A percentile compares a stretch with the other conserved stretches of the same genome.
Conservation (phyloP, 2,797 vertebrate genomes). For the Adrianichthys oophorus region DNA sequence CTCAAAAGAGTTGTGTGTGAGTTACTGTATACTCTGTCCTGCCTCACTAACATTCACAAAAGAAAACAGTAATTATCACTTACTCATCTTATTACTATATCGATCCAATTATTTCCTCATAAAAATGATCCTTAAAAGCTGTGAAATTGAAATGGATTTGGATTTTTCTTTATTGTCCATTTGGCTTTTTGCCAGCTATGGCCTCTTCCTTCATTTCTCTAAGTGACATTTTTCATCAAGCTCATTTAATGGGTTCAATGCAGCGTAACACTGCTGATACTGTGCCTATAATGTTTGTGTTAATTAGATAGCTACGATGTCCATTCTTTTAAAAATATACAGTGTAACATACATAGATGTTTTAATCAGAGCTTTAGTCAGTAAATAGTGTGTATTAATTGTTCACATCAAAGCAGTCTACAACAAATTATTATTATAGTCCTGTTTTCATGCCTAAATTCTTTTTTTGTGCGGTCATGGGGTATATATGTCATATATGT, state of each 20-base stretch:
- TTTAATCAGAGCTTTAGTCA: too few relatives aligned
- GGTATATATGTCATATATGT: too few relatives aligned
- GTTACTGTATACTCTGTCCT: conserved; percentile 15
- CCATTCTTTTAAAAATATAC: background rate
- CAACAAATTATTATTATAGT: too few relatives aligned
- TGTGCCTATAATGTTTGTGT: conserved; percentile 21
- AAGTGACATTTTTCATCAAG: conserved; percentile 30
- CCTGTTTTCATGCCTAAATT: too few relatives aligned
- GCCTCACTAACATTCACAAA: too few relatives aligned
- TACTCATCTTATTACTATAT: too few relatives aligned
- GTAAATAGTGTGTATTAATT: too few relatives aligned
- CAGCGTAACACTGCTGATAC: background rate
- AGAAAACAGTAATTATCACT: too few relatives aligned
- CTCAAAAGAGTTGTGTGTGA: conserved; percentile 8
- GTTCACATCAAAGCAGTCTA: too few relatives aligned
- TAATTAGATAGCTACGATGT: conserved; percentile 9
- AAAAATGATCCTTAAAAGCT: conserved; percentile 22
- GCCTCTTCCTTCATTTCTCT: conserved; percentile 15
- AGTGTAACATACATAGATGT: too few relatives aligned
- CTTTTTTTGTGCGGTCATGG: background rate
- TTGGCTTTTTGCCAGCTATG: conserved; percentile 19
- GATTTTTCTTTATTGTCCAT: conserved; percentile 21
- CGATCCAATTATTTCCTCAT: conserved; percentile 8
- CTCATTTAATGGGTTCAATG: conserved; percentile 19
- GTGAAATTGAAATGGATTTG: conserved; percentile 20